A percentile compares a stretch with the other conserved stretches of the same genome.
Evolutionary conservation across 2,888 invertebrate genomes (phyloP).

Genomic region (Cephus runcator): DNA sequence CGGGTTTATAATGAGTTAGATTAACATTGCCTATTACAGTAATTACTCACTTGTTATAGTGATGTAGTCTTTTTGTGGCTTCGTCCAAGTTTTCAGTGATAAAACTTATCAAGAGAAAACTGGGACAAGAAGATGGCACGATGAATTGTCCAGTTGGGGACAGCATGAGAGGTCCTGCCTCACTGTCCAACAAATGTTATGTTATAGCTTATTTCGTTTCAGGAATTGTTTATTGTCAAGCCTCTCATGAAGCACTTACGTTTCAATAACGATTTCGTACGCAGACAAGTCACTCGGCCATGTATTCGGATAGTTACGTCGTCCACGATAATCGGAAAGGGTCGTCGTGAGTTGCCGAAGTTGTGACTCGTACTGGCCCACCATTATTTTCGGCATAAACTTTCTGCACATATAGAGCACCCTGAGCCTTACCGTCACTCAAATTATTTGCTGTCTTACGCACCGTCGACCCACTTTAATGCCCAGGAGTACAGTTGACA

Average conservation of each 20-base stretch:
- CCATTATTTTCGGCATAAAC: slow-evolving; percentile 91
- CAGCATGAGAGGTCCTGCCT: slow-evolving; percentile 92
- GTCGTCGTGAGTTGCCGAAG: slow-evolving; percentile 86
- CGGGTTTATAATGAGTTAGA: too few species aligned
- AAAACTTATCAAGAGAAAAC: slow-evolving; percentile 85
- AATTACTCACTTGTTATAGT: slow-evolving; percentile 78
- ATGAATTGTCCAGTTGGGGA: slow-evolving; percentile 95
- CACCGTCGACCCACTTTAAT: slow-evolving; percentile 87
- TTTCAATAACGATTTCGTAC: slow-evolving; percentile 88
- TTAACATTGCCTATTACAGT: neutral
- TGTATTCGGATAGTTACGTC: slow-evolving; percentile 73
- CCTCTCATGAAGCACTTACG: slow-evolving; percentile 70
- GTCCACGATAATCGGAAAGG: slow-evolving; percentile 79
- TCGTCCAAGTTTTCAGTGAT: slow-evolving; percentile 81
- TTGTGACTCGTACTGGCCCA: slow-evolving; percentile 85
- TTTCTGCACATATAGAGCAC: slow-evolving; percentile 74
- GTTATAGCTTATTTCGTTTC: slow-evolving; percentile 6
- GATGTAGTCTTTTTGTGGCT: slow-evolving; percentile 77
- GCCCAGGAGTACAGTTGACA: slow-evolving; percentile 84
- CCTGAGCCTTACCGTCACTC: slow-evolving; percentile 59
- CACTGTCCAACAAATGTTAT: slow-evolving; percentile 69
- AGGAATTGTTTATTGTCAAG: neutral
- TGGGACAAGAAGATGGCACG: slow-evolving; percentile 91
- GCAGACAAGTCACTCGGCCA: slow-evolving; percentile 80
- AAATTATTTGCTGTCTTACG: slow-evolving; percentile 50